phyloP scores from a whole-genome alignment of 2,797 vertebrate species.

The Sebastes paucispinis region DNA sequence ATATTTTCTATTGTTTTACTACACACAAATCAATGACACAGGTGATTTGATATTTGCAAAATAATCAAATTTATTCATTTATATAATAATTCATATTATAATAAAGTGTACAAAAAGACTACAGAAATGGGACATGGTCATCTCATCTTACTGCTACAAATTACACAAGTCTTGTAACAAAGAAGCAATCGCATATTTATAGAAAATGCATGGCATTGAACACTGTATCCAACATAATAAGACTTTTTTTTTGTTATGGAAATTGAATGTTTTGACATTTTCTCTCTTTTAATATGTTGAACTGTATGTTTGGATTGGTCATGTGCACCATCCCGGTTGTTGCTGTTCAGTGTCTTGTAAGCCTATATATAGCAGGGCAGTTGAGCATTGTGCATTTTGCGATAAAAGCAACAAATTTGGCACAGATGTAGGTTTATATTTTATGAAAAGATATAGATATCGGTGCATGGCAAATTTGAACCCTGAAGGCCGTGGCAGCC shows the following conservation, averaged over 20 bases:
- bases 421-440: too few relatives aligned
- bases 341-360: too few relatives aligned
- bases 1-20: slow-evolving; percentile 1
- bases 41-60: slow-evolving; percentile 19
- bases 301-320: not conserved
- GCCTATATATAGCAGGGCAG: too few relatives aligned
- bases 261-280: not conserved
- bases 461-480: fast-evolving
- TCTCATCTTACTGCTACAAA: not conserved
- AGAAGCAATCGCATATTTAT: not conserved
- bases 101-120: slow-evolving; percentile 23
- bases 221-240: not conserved
- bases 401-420: too few relatives aligned
- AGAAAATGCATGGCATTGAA: not conserved
- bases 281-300: not conserved
- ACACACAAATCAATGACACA: slow-evolving; percentile 1
- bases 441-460: too few relatives aligned
- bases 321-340: not conserved
- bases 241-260: not conserved
- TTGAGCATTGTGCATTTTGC: too few relatives aligned
- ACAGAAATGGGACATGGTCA: not conserved
- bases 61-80: slow-evolving; percentile 14
- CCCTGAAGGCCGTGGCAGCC: too few relatives aligned
- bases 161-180: not conserved
- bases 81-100: not conserved